Evolutionary conservation across 2,797 vertebrate genomes (phyloP).

Genomic region (Monodelphis domestica): DNA sequence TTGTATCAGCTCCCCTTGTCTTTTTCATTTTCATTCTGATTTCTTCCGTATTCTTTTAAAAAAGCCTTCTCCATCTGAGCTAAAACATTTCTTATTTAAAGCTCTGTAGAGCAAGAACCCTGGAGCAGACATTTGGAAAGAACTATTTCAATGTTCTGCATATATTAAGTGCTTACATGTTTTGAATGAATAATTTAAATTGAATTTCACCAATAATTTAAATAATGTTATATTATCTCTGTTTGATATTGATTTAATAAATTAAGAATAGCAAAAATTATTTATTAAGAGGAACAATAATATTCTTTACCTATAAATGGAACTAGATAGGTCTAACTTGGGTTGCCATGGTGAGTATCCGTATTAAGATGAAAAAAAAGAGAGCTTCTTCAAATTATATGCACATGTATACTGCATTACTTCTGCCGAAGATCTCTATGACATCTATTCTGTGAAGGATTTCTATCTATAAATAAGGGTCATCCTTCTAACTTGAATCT

Average conservation of each 20-base stretch:
- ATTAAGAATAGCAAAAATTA: background rate
- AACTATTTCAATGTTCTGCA: background rate
- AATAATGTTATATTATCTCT: background rate
- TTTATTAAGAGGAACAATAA: constrained; percentile 51
- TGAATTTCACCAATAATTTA: background rate
- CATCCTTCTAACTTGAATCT: constrained; percentile 47
- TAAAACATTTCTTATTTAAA: background rate
- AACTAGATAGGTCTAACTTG: constrained; percentile 62
- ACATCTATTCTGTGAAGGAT: constrained; percentile 59
- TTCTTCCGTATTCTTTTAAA: constrained; percentile 39
- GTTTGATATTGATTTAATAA: background rate
- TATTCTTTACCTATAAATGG: constrained; percentile 45
- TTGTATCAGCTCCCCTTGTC: constrained; percentile 15
- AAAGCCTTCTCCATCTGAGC: constrained; percentile 7
- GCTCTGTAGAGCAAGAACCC: background rate
- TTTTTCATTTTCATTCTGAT: background rate
- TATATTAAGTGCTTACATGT: background rate
- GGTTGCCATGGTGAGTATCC: constrained; percentile 69
- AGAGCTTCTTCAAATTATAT: constrained; percentile 71
- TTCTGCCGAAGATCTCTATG: constrained; percentile 38
- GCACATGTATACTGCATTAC: constrained; percentile 64
- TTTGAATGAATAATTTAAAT: background rate
- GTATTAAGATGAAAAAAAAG: constrained; percentile 59
- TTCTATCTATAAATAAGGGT: constrained; percentile 66
- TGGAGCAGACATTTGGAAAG: constrained; percentile 7